phyloP scores from a whole-genome alignment of 1,140 invertebrate genomes.

The Microplitis demolitor region DNA sequence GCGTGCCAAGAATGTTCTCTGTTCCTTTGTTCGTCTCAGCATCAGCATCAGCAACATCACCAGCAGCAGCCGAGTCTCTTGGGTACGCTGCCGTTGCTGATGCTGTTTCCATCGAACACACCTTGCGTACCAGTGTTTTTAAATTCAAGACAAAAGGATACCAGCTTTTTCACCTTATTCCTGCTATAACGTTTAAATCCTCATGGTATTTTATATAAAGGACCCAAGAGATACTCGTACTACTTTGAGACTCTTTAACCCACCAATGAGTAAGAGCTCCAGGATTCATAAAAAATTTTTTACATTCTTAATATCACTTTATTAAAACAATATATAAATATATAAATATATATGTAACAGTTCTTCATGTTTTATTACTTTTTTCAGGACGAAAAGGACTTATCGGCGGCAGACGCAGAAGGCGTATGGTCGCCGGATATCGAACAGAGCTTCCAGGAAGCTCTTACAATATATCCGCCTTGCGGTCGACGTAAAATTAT shows the following conservation, averaged over 20 bases:
- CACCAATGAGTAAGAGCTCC: not conserved
- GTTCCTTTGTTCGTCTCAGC: constrained; percentile 35
- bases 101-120: constrained; percentile 29
- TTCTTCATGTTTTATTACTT: constrained; percentile 21
- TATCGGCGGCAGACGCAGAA: constrained; percentile 94
- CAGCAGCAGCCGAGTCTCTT: constrained; percentile 16
- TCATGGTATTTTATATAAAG: constrained; percentile 30
- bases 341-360: not conserved
- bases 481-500: constrained; percentile 99
- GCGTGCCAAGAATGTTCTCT: constrained; percentile 37
- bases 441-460: constrained; percentile 99
- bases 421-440: constrained; percentile 99
- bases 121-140: constrained; percentile 37
- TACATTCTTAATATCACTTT: constrained; percentile 11
- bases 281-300: constrained; percentile 2
- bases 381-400: constrained; percentile 82
- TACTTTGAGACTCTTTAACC: constrained; percentile 7
- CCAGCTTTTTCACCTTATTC: constrained; percentile 13
- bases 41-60: constrained; percentile 7
- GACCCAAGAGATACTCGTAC: not conserved
- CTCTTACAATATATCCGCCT: constrained; percentile 98
- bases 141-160: constrained; percentile 36
- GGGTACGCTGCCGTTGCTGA: constrained; percentile 18
- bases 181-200: constrained; percentile 23
- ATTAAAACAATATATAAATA: not conserved